phyloP scores from a whole-genome alignment of 2,113 vertebrate genomes.

The Hippocampus comes region DNA sequence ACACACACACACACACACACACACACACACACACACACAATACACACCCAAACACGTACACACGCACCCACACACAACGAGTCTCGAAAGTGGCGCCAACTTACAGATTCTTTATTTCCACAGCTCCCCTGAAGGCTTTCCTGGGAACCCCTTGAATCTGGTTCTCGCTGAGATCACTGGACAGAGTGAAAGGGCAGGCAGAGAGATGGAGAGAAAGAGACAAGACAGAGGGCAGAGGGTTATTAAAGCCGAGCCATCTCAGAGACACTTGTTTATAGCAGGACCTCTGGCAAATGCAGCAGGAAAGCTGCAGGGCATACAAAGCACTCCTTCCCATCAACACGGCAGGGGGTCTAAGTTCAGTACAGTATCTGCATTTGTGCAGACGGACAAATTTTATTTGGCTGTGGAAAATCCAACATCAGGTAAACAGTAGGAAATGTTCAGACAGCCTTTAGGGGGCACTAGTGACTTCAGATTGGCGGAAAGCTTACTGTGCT shows the following conservation, averaged over 20 bases:
- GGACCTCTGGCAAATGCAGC: constrained; percentile 42
- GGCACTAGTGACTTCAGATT: constrained; percentile 55
- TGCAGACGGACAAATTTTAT: constrained; percentile 22
- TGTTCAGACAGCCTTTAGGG: constrained; percentile 49
- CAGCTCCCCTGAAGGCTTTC: constrained; percentile 94
- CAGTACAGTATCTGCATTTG: constrained; percentile 13
- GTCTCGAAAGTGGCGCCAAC: constrained; percentile 56
- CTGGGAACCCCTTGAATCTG: constrained; percentile 97
- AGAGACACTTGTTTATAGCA: constrained; percentile 36
- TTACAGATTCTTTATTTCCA: constrained; percentile 99
- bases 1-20: constrained; percentile 6
- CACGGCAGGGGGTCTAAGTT: background rate
- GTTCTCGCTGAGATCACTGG: constrained; percentile 95
- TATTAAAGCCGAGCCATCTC: constrained; percentile 36
- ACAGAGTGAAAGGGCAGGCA: constrained; percentile 24
- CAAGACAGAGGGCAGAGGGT: constrained; percentile 24
- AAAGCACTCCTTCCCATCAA: constrained; percentile 13
- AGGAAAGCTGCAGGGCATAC: constrained; percentile 18
- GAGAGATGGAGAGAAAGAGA: constrained; percentile 11
- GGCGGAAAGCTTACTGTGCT: constrained; percentile 23
- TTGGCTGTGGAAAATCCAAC: constrained; percentile 29
- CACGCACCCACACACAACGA: background rate
- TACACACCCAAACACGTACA: background rate
- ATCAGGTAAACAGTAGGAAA: constrained; percentile 18
- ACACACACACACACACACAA: background rate